A percentile compares a stretch with the other conserved stretches of the same genome.
These are phyloP conservation scores for Acanthornis magna DNA, from an alignment of 2,797 vertebrate species.

Conservation along the genomic window DNA sequence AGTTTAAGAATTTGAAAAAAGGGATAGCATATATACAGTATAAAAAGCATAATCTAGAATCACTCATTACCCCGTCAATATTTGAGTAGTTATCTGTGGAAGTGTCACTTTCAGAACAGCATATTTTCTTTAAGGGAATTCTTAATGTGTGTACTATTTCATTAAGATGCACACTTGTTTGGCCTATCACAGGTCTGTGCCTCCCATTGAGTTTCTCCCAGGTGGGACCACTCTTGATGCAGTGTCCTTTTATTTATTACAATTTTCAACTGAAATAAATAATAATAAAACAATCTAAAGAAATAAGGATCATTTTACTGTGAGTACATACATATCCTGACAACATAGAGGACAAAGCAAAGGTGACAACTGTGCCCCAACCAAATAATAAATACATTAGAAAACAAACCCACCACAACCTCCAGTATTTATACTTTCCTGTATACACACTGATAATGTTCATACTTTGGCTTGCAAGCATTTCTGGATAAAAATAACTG, in stretches of 20 bases:
- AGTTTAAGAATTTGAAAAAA: not conserved
- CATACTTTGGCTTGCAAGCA: not conserved
- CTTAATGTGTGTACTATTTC: not conserved
- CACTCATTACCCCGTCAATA: not conserved
- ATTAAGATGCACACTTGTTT: not conserved
- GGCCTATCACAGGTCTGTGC: not conserved
- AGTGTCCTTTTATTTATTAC: not conserved
- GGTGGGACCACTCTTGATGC: not conserved
- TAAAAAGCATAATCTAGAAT: not conserved
- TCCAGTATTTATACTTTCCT: not conserved
- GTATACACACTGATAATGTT: not conserved
- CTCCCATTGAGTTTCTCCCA: not conserved
- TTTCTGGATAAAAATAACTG: not conserved
- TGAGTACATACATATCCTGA: not conserved
- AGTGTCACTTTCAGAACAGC: not conserved
- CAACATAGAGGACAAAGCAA: not conserved
- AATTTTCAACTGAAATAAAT: not conserved
- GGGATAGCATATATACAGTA: not conserved
- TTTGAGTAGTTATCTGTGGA: not conserved
- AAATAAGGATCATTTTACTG: not conserved
- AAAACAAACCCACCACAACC: not conserved
- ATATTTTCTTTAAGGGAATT: not conserved
- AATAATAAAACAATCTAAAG: not conserved
- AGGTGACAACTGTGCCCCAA: accelerated
- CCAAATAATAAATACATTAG: accelerated